A percentile compares a stretch with the other conserved stretches of the same genome.
Evolutionary conservation across 2,113 vertebrate genomes (phyloP).

Genomic region (Castor canadensis): DNA sequence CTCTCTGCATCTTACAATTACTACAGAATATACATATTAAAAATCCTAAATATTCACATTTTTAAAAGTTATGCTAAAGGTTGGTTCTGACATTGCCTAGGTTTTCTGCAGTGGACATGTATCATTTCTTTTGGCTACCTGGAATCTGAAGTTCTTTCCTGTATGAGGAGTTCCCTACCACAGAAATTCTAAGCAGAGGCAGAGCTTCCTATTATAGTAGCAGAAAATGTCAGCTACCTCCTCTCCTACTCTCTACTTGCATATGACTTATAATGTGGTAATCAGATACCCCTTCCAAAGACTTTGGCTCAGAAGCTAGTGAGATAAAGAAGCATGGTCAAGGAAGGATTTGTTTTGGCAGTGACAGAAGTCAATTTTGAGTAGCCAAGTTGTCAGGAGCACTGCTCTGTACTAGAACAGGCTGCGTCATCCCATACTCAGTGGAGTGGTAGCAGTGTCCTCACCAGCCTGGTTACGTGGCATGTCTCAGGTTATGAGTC

Average conservation of each 20-base stretch:
- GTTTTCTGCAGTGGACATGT: not conserved
- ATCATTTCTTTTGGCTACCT: not conserved
- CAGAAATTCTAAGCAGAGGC: not conserved
- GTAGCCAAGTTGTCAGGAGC: not conserved
- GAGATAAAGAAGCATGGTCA: not conserved
- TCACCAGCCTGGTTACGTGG: not conserved
- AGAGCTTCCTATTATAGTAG: not conserved
- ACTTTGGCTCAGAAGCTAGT: not conserved
- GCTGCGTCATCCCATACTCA: not conserved
- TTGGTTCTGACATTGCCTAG: not conserved
- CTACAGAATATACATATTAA: constrained; percentile 14
- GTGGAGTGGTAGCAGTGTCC: not conserved
- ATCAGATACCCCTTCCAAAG: not conserved
- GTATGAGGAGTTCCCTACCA: constrained; percentile 15
- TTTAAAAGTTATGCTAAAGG: constrained; percentile 1
- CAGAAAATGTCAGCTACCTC: not conserved
- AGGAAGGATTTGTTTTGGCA: not conserved
- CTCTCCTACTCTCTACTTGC: not conserved
- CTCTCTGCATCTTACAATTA: constrained; percentile 27
- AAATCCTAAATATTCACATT: not conserved
- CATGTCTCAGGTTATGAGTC: not conserved
- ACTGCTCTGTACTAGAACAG: not conserved
- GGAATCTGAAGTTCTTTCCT: not conserved
- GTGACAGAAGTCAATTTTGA: not conserved
- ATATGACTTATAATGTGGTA: not conserved